These are phyloP conservation scores for Sorex fumeus DNA, from an alignment of 2,113 vertebrate genomes.

Conservation along the genomic window DNA sequence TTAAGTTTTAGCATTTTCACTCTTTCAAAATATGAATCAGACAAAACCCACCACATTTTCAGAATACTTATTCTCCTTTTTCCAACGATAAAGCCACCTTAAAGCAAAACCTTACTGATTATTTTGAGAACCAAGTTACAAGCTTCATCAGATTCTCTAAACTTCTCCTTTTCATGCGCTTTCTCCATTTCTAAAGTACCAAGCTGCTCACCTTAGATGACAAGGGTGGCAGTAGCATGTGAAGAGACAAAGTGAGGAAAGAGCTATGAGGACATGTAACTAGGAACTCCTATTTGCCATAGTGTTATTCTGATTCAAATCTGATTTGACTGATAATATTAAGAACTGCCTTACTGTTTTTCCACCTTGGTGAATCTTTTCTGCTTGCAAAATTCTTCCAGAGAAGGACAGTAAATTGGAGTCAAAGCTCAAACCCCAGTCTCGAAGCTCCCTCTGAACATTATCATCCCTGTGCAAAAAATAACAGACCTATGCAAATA, in stretches of 20 bases:
- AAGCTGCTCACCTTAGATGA: accelerated
- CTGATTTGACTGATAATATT: no score
- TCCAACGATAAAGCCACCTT: background rate
- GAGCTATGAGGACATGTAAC: no score
- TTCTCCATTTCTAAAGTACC: background rate
- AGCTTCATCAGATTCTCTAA: no score
- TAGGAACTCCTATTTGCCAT: no score
- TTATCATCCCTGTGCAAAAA: conserved; percentile 89
- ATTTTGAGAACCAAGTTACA: background rate
- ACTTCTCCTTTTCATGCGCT: no score
- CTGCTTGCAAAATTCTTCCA: conserved; percentile 93
- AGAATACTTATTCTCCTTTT: background rate
- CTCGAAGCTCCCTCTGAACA: conserved; percentile 92
- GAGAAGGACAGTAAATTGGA: conserved; percentile 90
- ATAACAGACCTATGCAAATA: no score
- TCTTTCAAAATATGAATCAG: background rate
- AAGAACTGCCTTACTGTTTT: conserved; percentile 87
- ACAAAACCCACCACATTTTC: background rate
- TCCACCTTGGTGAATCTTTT: conserved; percentile 93
- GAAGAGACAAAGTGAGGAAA: background rate
- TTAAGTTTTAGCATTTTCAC: background rate
- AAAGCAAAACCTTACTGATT: background rate
- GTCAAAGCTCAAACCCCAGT: conserved; percentile 96
- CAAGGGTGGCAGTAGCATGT: no score
- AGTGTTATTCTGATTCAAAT: background rate